These are phyloP conservation scores for Bos javanicus DNA, from an alignment of 2,113 vertebrate species.

Conservation along the genomic window DNA sequence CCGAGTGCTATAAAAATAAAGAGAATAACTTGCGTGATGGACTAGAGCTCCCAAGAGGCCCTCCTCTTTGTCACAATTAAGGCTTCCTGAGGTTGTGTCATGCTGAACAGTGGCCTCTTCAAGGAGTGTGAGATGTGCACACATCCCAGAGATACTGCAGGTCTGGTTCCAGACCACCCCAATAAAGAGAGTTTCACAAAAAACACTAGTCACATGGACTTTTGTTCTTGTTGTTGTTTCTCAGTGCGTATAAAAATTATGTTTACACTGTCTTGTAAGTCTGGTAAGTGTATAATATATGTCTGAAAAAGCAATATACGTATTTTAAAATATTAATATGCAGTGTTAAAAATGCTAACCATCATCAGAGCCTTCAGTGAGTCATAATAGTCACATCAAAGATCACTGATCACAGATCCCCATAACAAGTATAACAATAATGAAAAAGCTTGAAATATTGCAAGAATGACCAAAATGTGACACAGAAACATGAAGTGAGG, in stretches of 20 bases:
- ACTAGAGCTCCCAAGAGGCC: neutral
- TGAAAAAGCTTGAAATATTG: neutral
- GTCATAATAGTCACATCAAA: neutral
- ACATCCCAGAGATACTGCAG: neutral
- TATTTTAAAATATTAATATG: rapidly evolving
- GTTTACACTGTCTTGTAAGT: neutral
- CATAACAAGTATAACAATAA: neutral
- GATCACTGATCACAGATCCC: neutral
- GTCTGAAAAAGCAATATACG: neutral
- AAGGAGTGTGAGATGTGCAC: neutral
- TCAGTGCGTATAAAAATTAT: neutral
- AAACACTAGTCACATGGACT: neutral
- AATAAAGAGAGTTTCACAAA: neutral
- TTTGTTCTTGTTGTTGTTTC: neutral
- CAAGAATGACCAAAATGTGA: neutral
- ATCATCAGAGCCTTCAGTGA: neutral
- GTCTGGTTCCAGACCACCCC: neutral
- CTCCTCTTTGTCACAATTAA: neutral
- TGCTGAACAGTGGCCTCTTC: neutral
- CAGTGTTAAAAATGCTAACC: neutral
- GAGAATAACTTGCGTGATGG: neutral
- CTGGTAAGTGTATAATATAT: neutral
- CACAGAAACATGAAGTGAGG: no score
- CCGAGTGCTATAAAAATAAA: neutral
- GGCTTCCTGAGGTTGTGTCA: neutral